Base-by-base conservation (phyloP, 2,888 invertebrate species). In the Odontocerum albicorne region DNA sequence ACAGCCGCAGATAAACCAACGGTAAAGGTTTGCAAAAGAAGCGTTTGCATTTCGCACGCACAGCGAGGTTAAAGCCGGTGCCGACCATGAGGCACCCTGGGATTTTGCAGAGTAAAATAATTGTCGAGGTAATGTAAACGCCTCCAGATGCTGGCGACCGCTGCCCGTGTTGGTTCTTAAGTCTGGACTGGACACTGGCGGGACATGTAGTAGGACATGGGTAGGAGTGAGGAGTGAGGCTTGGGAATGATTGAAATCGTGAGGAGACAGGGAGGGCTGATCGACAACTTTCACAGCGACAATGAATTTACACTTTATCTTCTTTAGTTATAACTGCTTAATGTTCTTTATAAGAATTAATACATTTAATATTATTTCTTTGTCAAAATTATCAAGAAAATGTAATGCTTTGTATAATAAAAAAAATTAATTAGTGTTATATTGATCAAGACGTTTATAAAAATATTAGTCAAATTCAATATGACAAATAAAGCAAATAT, bases 111-210 rank as follows among this genome's bases (percentile, higher is more conserved):
- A 12, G 16, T n/a, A 10, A 20, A 20, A 15, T 13, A 22, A 49
- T 13, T 33, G 42, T 32, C 32, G 44, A 20, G n/a, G 42, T 33
- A 17, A 32, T 35, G 22, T 44, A 31, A 52, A 50, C 27, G 50
- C 50, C 50, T 51, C 50, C 49, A 31, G 15, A 35, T 10, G 38
- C 27, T 22, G 49, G 49, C 49, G 44, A 22, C 36, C 51, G 46
- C 52, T 39, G 52, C 47, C 40, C 52, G 53, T 53, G 57, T 57
- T 57, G 57, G 57, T 57, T 57, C 57, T 57, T 57, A 57, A 57
- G 53, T 57, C 49, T 39, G 42, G 49, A 57, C 43, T 43, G 53
- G 49, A 53, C 39, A 16, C 17, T n/a, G 16, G 39, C 33, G 47
- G 31, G 45, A 19, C 17, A 16, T 33, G 27, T 17, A 6, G 33